Evolutionary conservation across 2,113 vertebrate genomes (phyloP).

Genomic region (Dolichallabes microphthalmus): DNA sequence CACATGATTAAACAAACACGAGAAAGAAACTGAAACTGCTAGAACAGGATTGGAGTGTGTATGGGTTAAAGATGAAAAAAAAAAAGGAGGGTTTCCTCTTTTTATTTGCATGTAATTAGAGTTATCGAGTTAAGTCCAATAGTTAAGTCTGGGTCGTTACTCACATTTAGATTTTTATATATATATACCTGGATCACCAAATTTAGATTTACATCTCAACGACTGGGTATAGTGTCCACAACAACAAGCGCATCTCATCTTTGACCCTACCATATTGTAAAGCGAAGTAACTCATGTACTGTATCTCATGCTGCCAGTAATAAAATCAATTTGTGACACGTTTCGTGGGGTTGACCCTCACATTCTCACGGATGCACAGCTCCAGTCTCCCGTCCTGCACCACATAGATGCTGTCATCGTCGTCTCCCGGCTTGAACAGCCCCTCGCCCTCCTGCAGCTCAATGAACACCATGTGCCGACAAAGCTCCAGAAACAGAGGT

Average conservation of each 20-base stretch:
- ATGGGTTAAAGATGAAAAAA: background rate
- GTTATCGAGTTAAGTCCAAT: background rate
- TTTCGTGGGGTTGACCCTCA: slow-evolving; percentile 61
- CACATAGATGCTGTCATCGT: slow-evolving; percentile 91
- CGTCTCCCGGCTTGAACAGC: slow-evolving; percentile 85
- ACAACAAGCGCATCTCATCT: background rate
- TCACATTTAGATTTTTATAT: background rate
- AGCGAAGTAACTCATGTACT: background rate
- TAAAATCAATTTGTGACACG: background rate
- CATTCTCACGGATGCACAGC: slow-evolving; percentile 85
- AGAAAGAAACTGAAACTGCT: background rate
- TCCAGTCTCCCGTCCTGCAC: slow-evolving; percentile 93
- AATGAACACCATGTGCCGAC: slow-evolving; percentile 94
- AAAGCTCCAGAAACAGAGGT: slow-evolving; percentile 92
- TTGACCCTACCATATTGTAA: background rate
- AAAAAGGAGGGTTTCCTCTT: too few relatives aligned
- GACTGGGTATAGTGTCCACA: background rate
- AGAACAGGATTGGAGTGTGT: too few relatives aligned
- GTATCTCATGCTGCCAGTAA: background rate
- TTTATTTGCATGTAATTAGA: background rate
- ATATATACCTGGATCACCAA: background rate
- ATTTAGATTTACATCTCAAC: background rate
- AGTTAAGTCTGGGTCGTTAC: background rate
- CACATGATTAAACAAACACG: background rate
- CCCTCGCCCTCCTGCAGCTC: slow-evolving; percentile 89